phyloP scores from a whole-genome alignment of 1,140 invertebrate genomes.

The Rhyacophila brunnea region DNA sequence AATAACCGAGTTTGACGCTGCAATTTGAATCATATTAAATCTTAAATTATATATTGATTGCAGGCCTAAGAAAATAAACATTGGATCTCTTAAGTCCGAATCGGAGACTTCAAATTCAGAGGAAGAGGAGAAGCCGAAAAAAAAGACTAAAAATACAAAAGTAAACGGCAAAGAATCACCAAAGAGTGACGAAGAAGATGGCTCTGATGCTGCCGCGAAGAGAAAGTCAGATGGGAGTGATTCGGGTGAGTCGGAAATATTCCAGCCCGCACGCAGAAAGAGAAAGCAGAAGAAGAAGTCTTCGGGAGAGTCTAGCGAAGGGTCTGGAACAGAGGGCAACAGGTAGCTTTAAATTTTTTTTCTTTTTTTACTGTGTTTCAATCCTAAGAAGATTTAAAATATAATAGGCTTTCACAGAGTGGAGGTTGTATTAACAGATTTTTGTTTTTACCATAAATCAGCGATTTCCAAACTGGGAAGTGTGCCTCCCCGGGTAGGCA shows the following conservation, averaged over 20 bases:
- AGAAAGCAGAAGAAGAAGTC: slow-evolving; percentile 20
- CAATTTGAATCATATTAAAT: background rate
- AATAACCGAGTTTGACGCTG: too few relatives aligned
- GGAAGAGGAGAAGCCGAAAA: slow-evolving; percentile 29
- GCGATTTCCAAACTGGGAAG: too few relatives aligned
- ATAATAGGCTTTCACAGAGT: too few relatives aligned
- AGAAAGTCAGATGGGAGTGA: slow-evolving; percentile 4
- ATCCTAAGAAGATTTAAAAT: too few relatives aligned
- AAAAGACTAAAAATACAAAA: slow-evolving; percentile 47
- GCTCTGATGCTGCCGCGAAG: background rate
- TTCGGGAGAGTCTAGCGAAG: slow-evolving; percentile 21
- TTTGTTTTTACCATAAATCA: too few relatives aligned
- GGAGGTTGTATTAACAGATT: too few relatives aligned
- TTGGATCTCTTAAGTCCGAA: too few relatives aligned
- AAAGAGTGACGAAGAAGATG: slow-evolving; percentile 13
- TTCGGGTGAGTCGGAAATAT: slow-evolving; percentile 30
- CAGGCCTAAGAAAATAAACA: too few relatives aligned
- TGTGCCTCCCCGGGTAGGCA: too few relatives aligned
- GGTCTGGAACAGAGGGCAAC: slow-evolving; percentile 8
- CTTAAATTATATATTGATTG: too few relatives aligned
- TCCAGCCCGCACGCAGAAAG: slow-evolving; percentile 18
- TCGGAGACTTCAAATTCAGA: too few relatives aligned
- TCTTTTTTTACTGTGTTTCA: too few relatives aligned
- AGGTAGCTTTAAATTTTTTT: slow-evolving; percentile 7
- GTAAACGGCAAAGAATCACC: slow-evolving; percentile 31